These are phyloP conservation scores for Lordiphosa collinella DNA, from an alignment of 1,140 invertebrate genomes.

Conservation along the genomic window DNA sequence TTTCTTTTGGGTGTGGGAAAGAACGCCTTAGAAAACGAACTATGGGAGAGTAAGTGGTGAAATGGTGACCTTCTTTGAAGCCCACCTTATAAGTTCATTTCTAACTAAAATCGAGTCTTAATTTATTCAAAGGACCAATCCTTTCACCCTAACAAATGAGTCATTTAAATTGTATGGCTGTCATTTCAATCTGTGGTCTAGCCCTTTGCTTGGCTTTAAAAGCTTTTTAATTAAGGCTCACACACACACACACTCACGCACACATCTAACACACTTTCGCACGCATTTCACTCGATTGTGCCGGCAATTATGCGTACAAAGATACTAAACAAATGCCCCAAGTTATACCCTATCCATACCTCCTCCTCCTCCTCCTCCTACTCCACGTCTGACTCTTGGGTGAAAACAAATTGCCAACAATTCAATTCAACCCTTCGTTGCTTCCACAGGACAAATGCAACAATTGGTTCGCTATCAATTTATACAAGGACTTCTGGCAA, in stretches of 20 bases:
- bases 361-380: too few species aligned
- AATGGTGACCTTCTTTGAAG: too few species aligned
- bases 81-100: too few species aligned
- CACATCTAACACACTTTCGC: slow-evolving; percentile 1
- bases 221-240: slow-evolving; percentile 19
- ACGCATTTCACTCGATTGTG: slow-evolving; percentile 6
- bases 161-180: not conserved
- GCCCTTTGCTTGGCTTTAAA: slow-evolving; percentile 2
- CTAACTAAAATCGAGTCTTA: not conserved
- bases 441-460: slow-evolving; percentile 24
- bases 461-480: slow-evolving; percentile 33
- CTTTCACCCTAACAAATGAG: slow-evolving; percentile 4
- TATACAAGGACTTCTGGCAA: slow-evolving; percentile 5
- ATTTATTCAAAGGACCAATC: not conserved
- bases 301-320: slow-evolving; percentile 19
- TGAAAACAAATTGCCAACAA: slow-evolving; percentile 43
- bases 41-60: too few species aligned
- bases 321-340: slow-evolving; percentile 14
- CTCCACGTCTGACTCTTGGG: not conserved
- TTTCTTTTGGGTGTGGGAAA: not conserved
- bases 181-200: slow-evolving; percentile 12
- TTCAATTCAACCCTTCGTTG: slow-evolving; percentile 36
- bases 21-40: too few species aligned
- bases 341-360: not conserved
- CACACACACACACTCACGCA: not conserved